A percentile compares a stretch with the other conserved stretches of the same genome.
Conservation (phyloP, 2,797 vertebrate species). For the Mycteria americana region DNA sequence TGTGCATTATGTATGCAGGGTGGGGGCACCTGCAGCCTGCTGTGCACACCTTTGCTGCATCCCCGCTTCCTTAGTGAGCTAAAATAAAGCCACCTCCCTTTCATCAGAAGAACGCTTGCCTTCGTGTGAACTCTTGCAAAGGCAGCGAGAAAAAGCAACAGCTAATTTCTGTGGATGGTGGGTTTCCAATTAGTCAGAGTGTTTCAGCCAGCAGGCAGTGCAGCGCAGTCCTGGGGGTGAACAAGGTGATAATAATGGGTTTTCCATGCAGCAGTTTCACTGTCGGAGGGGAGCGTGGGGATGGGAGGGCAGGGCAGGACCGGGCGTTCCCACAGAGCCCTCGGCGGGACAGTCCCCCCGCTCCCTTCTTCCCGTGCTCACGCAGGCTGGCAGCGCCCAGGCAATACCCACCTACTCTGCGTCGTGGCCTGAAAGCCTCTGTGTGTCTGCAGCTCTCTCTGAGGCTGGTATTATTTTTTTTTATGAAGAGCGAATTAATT, state of each 20-base stretch:
- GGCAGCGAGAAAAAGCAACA: background rate
- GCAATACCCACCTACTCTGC: background rate
- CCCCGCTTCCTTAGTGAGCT: background rate
- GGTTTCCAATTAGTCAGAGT: background rate
- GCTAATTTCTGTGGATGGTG: background rate
- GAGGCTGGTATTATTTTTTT: background rate
- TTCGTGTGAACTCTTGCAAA: background rate
- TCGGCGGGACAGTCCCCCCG: fast-evolving
- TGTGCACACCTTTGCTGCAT: background rate
- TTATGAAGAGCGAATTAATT: background rate
- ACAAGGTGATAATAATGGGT: background rate
- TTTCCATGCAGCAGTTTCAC: background rate
- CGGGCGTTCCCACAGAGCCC: fast-evolving
- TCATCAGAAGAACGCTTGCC: background rate
- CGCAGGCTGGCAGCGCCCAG: too few species aligned
- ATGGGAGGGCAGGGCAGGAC: background rate
- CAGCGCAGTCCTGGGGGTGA: background rate
- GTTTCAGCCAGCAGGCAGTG: background rate
- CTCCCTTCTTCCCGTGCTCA: background rate
- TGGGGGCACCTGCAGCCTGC: background rate
- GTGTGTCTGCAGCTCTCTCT: background rate
- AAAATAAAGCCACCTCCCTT: background rate
- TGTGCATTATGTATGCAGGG: fast-evolving
- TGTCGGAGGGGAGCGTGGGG: background rate
- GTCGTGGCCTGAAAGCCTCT: background rate